Evolutionary conservation across 2,888 invertebrate species (phyloP).

Genomic region (Pachymerium ferrugineum): DNA sequence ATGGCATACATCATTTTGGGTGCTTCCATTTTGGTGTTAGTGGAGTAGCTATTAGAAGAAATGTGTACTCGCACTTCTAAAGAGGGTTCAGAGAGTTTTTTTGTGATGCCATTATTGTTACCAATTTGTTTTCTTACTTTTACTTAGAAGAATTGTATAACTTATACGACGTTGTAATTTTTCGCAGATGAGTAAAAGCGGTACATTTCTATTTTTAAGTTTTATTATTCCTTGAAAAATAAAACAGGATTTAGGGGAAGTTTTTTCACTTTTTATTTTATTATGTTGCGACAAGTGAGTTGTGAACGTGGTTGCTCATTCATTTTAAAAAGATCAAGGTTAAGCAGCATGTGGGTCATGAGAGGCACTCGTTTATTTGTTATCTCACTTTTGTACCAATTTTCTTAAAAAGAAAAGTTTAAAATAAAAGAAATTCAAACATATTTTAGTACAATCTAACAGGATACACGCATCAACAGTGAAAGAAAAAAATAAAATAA

Average conservation of each 20-base stretch:
- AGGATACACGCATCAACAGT: not conserved
- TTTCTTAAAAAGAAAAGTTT: not conserved
- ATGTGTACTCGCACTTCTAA: too few species aligned
- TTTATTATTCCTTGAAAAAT: not conserved
- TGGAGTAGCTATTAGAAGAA: not conserved
- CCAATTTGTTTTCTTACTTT: too few species aligned
- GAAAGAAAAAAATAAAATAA: not conserved
- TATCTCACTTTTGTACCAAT: not conserved
- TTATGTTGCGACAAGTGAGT: not conserved
- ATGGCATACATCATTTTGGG: not conserved
- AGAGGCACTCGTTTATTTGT: not conserved
- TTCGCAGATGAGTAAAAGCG: not conserved
- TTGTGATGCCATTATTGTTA: not conserved
- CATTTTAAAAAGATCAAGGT: constrained; percentile 2
- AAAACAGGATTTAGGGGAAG: not conserved
- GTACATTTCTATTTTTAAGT: not conserved
- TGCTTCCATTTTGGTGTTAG: not conserved
- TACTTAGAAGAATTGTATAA: too few species aligned
- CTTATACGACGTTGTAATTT: too few species aligned
- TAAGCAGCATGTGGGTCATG: not conserved
- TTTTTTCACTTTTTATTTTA: not conserved
- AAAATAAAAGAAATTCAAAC: not conserved
- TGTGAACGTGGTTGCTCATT: not conserved
- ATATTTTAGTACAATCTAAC: not conserved
- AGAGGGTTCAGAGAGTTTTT: not conserved